Conservation (phyloP, 2,888 invertebrate species). For the Spisula solida region DNA sequence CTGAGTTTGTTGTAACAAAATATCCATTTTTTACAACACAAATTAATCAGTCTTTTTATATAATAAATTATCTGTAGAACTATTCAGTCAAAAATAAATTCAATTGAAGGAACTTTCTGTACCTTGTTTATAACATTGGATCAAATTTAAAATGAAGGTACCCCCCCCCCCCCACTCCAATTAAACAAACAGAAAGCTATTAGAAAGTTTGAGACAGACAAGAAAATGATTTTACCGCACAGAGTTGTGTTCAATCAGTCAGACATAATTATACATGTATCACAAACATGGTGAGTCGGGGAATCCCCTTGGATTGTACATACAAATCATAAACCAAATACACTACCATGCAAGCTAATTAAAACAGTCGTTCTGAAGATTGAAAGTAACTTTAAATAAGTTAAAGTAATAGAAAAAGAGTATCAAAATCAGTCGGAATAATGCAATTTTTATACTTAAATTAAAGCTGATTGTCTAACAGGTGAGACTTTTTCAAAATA, state of each 20-base stretch:
- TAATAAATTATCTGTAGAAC: too few species aligned
- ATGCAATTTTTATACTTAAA: not conserved
- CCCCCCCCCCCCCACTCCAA: not conserved
- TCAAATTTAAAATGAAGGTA: too few species aligned
- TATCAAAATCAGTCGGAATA: not conserved
- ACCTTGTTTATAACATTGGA: too few species aligned
- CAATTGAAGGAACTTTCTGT: too few species aligned
- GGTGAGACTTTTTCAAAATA: not conserved
- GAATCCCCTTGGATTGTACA: not conserved
- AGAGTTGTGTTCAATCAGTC: too few species aligned
- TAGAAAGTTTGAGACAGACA: not conserved
- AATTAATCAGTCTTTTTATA: too few species aligned
- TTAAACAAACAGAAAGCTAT: not conserved
- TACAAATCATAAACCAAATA: not conserved
- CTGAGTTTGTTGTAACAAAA: too few species aligned
- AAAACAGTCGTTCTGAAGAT: not conserved
- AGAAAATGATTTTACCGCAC: too few species aligned
- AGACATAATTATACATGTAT: not conserved
- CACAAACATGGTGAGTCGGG: not conserved
- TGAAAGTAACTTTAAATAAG: not conserved
- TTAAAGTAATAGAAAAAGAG: not conserved
- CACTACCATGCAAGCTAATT: conserved; percentile 16
- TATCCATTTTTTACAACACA: too few species aligned
- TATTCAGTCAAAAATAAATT: too few species aligned
- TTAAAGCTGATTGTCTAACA: not conserved